These are phyloP conservation scores for Mylabris phalerata DNA, from an alignment of 1,140 invertebrate species.

Conservation along the genomic window DNA sequence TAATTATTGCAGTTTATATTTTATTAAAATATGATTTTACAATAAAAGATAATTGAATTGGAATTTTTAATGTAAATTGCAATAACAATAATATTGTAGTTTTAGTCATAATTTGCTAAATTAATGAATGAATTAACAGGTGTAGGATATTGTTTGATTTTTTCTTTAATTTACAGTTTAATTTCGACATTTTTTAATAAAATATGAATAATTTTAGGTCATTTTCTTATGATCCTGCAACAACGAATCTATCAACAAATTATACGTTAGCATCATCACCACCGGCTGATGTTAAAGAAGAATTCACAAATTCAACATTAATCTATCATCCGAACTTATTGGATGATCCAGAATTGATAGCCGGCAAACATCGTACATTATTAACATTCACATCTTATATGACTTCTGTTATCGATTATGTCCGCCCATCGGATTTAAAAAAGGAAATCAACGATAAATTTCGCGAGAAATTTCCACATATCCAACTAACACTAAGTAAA, in stretches of 20 bases:
- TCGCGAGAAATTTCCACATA: slow-evolving; percentile 87
- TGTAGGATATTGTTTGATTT: neutral
- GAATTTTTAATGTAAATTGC: too few relatives aligned
- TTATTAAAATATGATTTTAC: too few relatives aligned
- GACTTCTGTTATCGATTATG: slow-evolving; percentile 95
- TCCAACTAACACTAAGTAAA: slow-evolving; percentile 95
- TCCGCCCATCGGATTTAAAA: slow-evolving; percentile 92
- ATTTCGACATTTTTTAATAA: neutral
- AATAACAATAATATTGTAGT: neutral
- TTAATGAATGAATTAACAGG: neutral
- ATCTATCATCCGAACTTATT: slow-evolving; percentile 81
- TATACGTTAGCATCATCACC: slow-evolving; percentile 53
- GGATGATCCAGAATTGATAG: slow-evolving; percentile 92
- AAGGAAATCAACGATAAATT: slow-evolving; percentile 98
- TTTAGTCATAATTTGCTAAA: neutral
- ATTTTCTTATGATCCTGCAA: slow-evolving; percentile 64
- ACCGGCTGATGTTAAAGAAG: slow-evolving; percentile 44
- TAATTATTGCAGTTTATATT: too few relatives aligned
- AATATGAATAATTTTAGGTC: slow-evolving; percentile 50
- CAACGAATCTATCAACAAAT: slow-evolving; percentile 12
- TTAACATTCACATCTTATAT: slow-evolving; percentile 94
- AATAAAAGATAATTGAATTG: too few relatives aligned
- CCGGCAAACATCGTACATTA: slow-evolving; percentile 88
- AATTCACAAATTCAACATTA: slow-evolving; percentile 25
- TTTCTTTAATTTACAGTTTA: neutral